Evolutionary conservation across 2,113 vertebrate species (phyloP), one percentile per base, ranked within the genome.

Genomic region (Trachemys scripta): DNA sequence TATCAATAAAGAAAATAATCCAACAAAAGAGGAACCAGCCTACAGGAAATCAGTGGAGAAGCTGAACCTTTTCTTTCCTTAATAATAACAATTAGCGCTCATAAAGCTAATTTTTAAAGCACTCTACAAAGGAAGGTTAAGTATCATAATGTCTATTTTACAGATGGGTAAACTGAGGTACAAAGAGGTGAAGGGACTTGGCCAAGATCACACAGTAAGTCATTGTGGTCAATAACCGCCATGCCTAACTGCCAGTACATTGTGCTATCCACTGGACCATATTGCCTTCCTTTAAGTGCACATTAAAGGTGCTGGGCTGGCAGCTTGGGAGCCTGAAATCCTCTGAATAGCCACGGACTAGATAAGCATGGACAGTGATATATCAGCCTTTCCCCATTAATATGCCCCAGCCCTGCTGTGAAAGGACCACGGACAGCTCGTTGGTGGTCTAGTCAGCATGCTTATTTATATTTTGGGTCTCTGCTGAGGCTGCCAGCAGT

Each of bases 101-200:
- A 84, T 84, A 80, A 25, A 16, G 0, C 6, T 50, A 50, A 50
- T 50, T 50, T 50, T 50, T 78, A 54, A 45, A 80, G 3, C 6
- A 47, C 24, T 25, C 24, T 47, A 78, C 24, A 78, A 25, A 78
- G 75, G 75, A 78, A 38, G 6, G 3, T 24, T 78, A 27, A 45
- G 38, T 78, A 78, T 82, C 1, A 0, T 51, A 2, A 86, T 35
- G 20, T n/a, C 42, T 8, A 75, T 83, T 80, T 92, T 27, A 72
- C 75, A 85, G 25, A n/a, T 1, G 2, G 7, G 10, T 45, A 4
- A 89, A n/a, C 1, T 54, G 69, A 69, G 79, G 8, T 9, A 53
- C 12, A 83, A 14, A 47, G 1, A 17, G 8, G 16, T 42, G 35
- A 82, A 25, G 22, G 29, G 38, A 2, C 2, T 13, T 0, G 0